Evolutionary conservation across 2,888 invertebrate genomes (phyloP), one percentile per base, ranked within the genome.

Genomic region (Scaptomyza polygonia): DNA sequence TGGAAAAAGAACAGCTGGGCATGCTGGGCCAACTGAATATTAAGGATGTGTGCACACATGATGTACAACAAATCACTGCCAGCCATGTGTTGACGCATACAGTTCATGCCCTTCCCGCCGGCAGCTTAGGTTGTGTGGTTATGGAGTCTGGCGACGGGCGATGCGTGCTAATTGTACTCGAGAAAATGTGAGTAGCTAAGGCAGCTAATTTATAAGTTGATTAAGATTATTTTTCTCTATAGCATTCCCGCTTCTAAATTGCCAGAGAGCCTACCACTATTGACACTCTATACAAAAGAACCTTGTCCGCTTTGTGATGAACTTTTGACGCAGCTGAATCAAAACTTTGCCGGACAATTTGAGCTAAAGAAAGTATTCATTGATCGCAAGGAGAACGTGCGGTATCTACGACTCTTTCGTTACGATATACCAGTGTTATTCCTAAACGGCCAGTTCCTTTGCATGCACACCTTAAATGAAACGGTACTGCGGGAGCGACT

Each of bases 121-220:
- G 98, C 11, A 94, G 98, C 91, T 96, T 96, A 87, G 99, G 99
- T 53, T 95, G 98, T 61, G 98, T 98, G 5, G 95, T 97, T 5
- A 98, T 99, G 89, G 98, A 98, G 92, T 98, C 98, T 88, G 98
- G 98, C 39, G 98, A 98, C 11, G 99, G 98, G 56, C 98, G 97
- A 43, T 98, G 98, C 0, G 97, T 98, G 32, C 96, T 98, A 12
- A 95, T 99, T 84, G 93, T 99, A 92, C 95, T 99, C 89, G 96
- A 99, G 92, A 97, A 96, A 94, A 93, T 98, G 95, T 98, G 95
- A 7, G 62, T n/a, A 7, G 7, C 45, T 9, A 6, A 30, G 16
- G 12, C 9, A 16, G 5, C 0, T 7, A 2, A 7, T 5, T 8
- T 9, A 3, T 27, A 12, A 18, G 4, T 18, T 18, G 14, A 5